Evolutionary conservation across 64 coral and sea anemone species (phyloP).

Genomic region (Orbicella faveolata): DNA sequence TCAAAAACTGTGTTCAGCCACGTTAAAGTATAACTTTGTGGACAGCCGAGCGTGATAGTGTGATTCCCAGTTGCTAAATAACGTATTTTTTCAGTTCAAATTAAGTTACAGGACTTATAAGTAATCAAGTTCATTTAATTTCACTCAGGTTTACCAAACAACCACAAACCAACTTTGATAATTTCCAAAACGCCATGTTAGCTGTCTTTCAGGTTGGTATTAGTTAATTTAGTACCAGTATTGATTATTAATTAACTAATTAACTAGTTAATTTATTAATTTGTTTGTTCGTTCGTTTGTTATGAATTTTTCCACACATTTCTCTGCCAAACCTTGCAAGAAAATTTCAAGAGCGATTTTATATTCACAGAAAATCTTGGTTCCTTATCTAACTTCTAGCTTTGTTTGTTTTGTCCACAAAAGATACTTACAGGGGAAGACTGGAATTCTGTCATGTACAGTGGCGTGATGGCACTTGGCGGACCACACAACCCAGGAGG

Average conservation of each 20-base stretch:
- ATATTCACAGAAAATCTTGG: no score
- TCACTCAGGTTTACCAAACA: slow-evolving; percentile 49
- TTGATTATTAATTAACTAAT: neutral
- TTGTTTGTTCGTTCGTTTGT: neutral
- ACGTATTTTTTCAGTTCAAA: no score
- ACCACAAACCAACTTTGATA: slow-evolving; percentile 94
- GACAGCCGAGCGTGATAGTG: no score
- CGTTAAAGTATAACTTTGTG: no score
- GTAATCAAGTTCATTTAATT: neutral
- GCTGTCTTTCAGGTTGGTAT: slow-evolving; percentile 91
- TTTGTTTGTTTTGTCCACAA: slow-evolving; percentile 10
- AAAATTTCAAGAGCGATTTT: no score
- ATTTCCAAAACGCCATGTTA: slow-evolving; percentile 97
- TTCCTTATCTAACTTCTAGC: neutral
- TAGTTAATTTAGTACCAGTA: no score
- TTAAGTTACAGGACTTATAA: no score
- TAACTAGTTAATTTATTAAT: neutral
- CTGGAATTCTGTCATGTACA: slow-evolving; percentile 99
- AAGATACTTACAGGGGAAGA: slow-evolving; percentile 96
- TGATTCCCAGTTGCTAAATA: no score
- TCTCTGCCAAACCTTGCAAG: no score
- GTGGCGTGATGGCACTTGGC: slow-evolving; percentile 82
- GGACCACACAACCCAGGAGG: slow-evolving; percentile 46
- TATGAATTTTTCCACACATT: neutral
- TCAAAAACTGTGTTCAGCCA: no score